Base-by-base conservation (phyloP, 1,140 invertebrate species). In the Orchesella cincta region DNA sequence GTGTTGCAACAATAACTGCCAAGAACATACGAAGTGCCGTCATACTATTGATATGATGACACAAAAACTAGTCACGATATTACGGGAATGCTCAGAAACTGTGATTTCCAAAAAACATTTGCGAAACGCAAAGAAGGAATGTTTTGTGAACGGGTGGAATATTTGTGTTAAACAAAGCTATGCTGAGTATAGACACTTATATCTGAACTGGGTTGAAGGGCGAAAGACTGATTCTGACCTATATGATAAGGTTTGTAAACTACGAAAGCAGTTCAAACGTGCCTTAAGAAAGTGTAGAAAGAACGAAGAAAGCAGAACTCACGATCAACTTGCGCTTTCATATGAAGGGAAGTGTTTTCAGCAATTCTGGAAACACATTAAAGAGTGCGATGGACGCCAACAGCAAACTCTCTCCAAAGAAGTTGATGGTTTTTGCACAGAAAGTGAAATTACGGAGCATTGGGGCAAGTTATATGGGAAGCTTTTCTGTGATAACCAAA, bases 91-190 rank as follows among this genome's bases (percentile, higher is more conserved):
- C 26, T 1, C 29, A 67, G 8, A 14, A 31, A n/a, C 20, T 62
- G 16, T 62, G 8, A 8, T 62, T 62, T 23, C 28, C 8, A 33
- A 8, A 29, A 67, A 29, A 29, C 5, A 33, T 12, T 33, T n/a
- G n/a, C 26, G 14, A 67, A 29, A 33, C 62, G 8, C 5, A 29
- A 67, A 67, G 3, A 29, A 31, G 31, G n/a, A n/a, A n/a, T n/a
- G n/a, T n/a, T n/a, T n/a, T n/a, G n/a, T 29, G 5, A 67, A 67
- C 31, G 62, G 62, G 8, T 67, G 62, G 62, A 67, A 31, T n/a
- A 31, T 5, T 8, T 12, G 5, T 29, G 62, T 67, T 16, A 67
- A 67, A n/a, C 1, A 67, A 3, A 2, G 33, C n/a, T 67, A 67
- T 23, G 26, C 2, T 8, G 31, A 29, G n/a, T 67, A 67, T 67